Base-by-base conservation (phyloP, 2,797 vertebrate species). In the Botia almorhae region DNA sequence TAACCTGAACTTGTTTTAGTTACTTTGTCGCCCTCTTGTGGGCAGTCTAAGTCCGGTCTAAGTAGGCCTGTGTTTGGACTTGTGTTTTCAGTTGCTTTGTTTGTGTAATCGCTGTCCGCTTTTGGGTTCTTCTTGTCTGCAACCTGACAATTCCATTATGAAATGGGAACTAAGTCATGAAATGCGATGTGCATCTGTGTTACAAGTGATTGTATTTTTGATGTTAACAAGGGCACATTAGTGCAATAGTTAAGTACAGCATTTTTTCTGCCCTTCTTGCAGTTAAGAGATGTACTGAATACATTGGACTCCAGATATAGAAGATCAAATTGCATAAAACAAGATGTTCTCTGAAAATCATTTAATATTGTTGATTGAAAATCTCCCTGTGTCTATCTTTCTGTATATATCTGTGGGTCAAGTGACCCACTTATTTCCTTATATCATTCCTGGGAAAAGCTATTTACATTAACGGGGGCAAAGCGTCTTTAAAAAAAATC, bases 401-500 rank as follows among this genome's bases (percentile, higher is more conserved):
- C 21, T 19, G 33, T 75, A 29, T 53, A 23, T 65, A 7, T 65
- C 36, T 53, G 46, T 75, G 60, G 12, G 23, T 26, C 23, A 26
- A 26, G 23, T 26, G 23, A 64, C 26, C 17, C 46, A 21, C 21
- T 74, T 17, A 14, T 61, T 43, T 61, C 21, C 71, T 26, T 53
- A 68, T 2, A 17, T 76, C 33, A 67, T 67, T 67, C 33, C 33
- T 76, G 50, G 33, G 29, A 39, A 46, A 68, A 29, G 26, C 39
- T 1, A 67, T 63, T 26, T 26, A 26, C 23, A 26, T 26, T 2
- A 26, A 26, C 2, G 23, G 51, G 21, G 51, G 46, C 51, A 55
- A 68, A 68, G 14, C 33, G 26, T 68, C 36, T 39, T n/a, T 29
- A n/a, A 68, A 21, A 8, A 68, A 68, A 56, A 60, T 55, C 58